phyloP scores from a whole-genome alignment of 2,888 invertebrate species.

The Limnephilus marmoratus region DNA sequence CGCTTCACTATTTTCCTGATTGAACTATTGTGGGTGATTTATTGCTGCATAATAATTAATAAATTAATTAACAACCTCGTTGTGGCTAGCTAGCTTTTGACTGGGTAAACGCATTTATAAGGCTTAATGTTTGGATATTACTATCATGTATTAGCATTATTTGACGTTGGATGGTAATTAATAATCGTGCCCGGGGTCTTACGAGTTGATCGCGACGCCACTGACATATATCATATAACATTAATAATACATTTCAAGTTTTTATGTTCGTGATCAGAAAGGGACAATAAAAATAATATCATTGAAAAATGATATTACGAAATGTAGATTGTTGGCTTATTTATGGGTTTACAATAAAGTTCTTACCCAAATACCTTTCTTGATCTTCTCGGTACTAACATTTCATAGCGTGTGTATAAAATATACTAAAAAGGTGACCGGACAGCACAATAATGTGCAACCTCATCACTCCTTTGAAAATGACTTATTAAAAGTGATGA shows the following conservation, averaged over 20 bases:
- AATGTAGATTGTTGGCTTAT: neutral
- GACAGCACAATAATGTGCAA: too few species aligned
- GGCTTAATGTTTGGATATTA: neutral
- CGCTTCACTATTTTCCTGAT: neutral
- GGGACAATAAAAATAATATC: neutral
- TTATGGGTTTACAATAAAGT: neutral
- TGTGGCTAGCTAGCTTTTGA: neutral
- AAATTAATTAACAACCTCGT: neutral
- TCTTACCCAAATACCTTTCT: neutral
- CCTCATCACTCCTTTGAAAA: too few species aligned
- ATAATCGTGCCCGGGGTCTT: neutral
- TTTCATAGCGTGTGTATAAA: too few species aligned
- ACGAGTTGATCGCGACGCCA: neutral
- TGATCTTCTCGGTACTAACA: too few species aligned
- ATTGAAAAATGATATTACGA: neutral
- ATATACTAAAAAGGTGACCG: too few species aligned
- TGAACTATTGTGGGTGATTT: neutral
- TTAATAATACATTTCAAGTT: neutral
- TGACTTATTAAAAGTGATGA: too few species aligned
- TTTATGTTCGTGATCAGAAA: neutral
- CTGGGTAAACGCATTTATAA: neutral
- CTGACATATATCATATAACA: neutral
- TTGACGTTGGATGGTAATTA: neutral
- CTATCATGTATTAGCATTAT: neutral
- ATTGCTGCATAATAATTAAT: neutral